Evolutionary conservation across 2,797 vertebrate species (phyloP).

Genomic region (Eurystomus glaucurus): DNA sequence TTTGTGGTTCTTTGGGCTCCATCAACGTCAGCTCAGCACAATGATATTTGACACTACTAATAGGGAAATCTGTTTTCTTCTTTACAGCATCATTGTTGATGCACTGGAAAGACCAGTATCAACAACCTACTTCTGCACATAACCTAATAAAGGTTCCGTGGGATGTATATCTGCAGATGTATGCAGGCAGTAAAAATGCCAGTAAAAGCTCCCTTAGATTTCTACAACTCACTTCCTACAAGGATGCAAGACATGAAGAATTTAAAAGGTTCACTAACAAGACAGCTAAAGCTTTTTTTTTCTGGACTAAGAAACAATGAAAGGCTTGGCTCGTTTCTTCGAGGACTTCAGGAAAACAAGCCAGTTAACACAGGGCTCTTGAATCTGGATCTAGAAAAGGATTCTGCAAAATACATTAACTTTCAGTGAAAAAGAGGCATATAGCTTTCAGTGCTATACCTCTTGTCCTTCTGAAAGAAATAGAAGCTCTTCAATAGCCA

Average conservation of each 20-base stretch:
- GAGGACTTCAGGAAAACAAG: not conserved
- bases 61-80: constrained; percentile 8
- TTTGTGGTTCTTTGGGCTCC: not conserved
- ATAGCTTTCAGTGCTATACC: not conserved
- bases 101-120: not conserved
- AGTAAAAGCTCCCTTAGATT: not conserved
- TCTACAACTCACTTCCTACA: not conserved
- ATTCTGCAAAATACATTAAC: not conserved
- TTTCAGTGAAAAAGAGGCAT: not conserved
- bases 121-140: not conserved
- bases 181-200: not conserved
- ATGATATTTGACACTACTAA: not conserved
- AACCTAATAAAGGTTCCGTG: not conserved
- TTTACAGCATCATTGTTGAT: not conserved
- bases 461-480: not conserved
- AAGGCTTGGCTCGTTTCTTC: not conserved
- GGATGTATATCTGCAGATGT: not conserved
- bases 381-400: not conserved
- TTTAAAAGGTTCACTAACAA: not conserved
- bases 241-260: not conserved
- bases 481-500: not conserved
- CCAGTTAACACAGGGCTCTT: not conserved
- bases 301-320: not conserved
- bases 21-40: not conserved
- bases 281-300: not conserved